Percentiles rank a stretch among this genome's conserved stretches.
phyloP scores from a whole-genome alignment of 2,888 invertebrate genomes.

The Netelia virgata region DNA sequence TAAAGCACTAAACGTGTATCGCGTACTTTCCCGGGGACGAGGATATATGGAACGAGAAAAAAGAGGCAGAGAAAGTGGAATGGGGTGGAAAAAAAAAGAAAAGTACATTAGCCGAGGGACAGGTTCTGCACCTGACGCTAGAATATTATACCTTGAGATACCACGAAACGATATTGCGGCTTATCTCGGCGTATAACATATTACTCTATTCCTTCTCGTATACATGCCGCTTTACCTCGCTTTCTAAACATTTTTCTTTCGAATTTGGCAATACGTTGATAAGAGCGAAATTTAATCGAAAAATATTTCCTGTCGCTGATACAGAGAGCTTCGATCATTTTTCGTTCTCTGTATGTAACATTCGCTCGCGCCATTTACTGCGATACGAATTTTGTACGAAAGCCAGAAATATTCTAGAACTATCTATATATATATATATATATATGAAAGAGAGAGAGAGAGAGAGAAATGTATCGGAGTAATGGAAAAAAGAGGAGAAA shows the following conservation, averaged over 20 bases:
- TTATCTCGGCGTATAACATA: constrained; percentile 4
- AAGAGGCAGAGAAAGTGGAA: neutral
- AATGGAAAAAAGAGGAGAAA: constrained; percentile 2
- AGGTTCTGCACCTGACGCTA: constrained; percentile 26
- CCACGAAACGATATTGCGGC: constrained; percentile 44
- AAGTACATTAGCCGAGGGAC: constrained; percentile 48
- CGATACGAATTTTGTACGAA: too few species aligned
- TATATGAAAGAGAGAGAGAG: too few species aligned
- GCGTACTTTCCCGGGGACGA: constrained; percentile 15
- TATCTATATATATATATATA: neutral
- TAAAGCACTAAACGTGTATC: constrained; percentile 49
- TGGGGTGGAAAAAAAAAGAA: constrained; percentile 3
- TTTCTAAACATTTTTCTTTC: constrained; percentile 21
- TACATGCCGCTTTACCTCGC: constrained; percentile 8
- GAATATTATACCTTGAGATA: constrained; percentile 34
- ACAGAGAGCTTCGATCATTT: neutral
- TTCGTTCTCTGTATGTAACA: neutral
- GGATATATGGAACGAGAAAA: constrained; percentile 45
- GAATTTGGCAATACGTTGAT: neutral
- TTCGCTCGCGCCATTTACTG: neutral
- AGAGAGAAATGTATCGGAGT: neutral
- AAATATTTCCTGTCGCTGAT: neutral
- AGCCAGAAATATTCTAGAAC: too few species aligned
- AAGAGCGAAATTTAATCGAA: neutral
- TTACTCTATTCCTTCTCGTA: neutral